Base-by-base conservation (phyloP, 2,113 vertebrate genomes). In the Antechinus flavipes region DNA sequence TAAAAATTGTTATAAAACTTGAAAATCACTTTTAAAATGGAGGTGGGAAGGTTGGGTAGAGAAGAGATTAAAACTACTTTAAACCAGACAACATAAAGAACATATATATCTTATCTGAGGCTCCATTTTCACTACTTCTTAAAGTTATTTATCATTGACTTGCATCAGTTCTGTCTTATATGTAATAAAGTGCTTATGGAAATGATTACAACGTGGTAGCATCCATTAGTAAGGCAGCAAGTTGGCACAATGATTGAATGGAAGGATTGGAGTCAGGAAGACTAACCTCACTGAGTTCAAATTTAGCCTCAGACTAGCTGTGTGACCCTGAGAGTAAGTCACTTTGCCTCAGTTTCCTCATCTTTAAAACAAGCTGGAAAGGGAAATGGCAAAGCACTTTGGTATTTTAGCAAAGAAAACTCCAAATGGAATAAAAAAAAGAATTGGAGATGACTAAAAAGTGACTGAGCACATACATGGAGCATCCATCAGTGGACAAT, bases 1-100 rank as follows among this genome's bases (percentile, higher is more conserved):
- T 93, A 93, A 94, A 96, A 61, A 76, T 90, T 94, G 9, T 58
- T 49, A 95, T 35, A 27, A 68, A 68, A 35, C 30, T 68, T 68
- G 61, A 12, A 35, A 7, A 68, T 68, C 3, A 68, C 8, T 68
- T 35, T 68, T 25, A 68, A 68, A 68, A 68, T 68, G 12, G 61
- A 16, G 7, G 12, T 68, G 61, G 61, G 7, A 61, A 61, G 61
- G 30, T 68, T 12, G 1, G 30, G 61, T 68, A 68, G 61, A 16
- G 30, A 68, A 35, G 30, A 68, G 30, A 35, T 68, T 35, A 68
- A 68, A 35, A 68, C 30, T 30, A 27, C 26, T 61, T 58, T 58
- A 61, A 30, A 30, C 27, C 2, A 35, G 14, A 68, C 12, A 68
- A 68, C 30, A 68, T 35, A 68, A 68, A 35, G 30, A 3, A 0